phyloP scores from a whole-genome alignment of 2,113 vertebrate species.

The Sitta europaea region DNA sequence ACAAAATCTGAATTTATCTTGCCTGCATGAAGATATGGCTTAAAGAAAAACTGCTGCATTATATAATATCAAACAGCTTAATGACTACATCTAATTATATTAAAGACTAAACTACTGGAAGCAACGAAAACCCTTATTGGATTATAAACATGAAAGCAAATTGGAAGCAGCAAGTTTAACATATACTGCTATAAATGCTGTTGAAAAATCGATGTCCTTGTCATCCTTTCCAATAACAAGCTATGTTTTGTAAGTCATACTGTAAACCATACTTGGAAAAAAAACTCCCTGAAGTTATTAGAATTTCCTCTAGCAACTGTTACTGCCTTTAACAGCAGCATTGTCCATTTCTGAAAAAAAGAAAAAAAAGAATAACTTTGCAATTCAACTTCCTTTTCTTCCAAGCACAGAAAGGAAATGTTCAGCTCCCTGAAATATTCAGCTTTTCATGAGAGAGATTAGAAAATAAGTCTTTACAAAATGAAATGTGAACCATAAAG shows the following conservation, averaged over 20 bases:
- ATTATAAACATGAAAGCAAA: slow-evolving; percentile 13
- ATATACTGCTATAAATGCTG: neutral
- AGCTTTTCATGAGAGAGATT: neutral
- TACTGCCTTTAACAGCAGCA: neutral
- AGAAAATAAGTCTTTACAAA: neutral
- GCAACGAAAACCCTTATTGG: neutral
- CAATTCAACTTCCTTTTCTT: neutral
- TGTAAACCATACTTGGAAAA: neutral
- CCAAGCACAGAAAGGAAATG: neutral
- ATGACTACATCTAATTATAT: slow-evolving; percentile 22
- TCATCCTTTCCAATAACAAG: neutral
- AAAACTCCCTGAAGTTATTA: neutral
- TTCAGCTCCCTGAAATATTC: neutral
- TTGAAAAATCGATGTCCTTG: neutral
- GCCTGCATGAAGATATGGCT: neutral
- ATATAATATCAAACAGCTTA: slow-evolving; percentile 29
- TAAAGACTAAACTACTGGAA: slow-evolving; percentile 17
- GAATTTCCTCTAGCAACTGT: neutral
- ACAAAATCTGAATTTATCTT: slow-evolving; percentile 40
- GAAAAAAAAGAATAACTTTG: neutral
- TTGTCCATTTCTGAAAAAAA: neutral
- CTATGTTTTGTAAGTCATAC: neutral
- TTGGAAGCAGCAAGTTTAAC: neutral
- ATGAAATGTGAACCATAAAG: neutral
- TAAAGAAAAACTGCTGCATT: neutral